Evolutionary conservation across 2,888 invertebrate species (phyloP).

Genomic region (Argyra leucocephala): DNA sequence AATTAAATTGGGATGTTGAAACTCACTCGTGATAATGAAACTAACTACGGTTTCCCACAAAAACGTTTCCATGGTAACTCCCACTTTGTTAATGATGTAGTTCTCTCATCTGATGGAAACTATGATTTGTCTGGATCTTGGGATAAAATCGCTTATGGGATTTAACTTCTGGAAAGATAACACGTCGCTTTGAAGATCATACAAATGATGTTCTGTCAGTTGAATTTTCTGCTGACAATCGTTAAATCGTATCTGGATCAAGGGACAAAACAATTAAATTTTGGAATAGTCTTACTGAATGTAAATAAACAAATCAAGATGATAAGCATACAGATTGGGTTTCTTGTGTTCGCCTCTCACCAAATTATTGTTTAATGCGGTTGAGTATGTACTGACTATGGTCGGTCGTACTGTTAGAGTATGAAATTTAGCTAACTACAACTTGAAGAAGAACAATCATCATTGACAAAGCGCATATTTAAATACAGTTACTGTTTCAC

Average conservation of each 20-base stretch:
- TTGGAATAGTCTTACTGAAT: constrained; percentile 99
- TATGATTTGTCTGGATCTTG: constrained; percentile 98
- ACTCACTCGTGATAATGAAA: constrained; percentile 88
- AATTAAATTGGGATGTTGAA: constrained; percentile 98
- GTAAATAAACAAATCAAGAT: constrained; percentile 97
- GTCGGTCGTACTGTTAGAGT: constrained; percentile 96
- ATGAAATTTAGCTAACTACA: constrained; percentile 98
- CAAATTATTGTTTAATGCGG: constrained; percentile 98
- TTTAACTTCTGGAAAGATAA: constrained; percentile 90
- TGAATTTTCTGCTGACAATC: constrained; percentile 98
- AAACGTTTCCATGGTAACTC: constrained; percentile 95
- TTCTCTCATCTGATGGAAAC: constrained; percentile 97
- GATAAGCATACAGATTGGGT: constrained; percentile 97
- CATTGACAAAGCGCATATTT: constrained; percentile 93
- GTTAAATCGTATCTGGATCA: constrained; percentile 98
- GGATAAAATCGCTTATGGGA: constrained; percentile 99
- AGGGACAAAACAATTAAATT: constrained; percentile 98
- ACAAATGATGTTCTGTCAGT: constrained; percentile 99
- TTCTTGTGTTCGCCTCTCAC: constrained; percentile 96
- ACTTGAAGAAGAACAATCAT: constrained; percentile 97
- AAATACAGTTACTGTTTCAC: constrained; percentile 97
- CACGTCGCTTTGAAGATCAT: constrained; percentile 97
- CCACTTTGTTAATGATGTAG: constrained; percentile 98
- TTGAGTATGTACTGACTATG: too few species aligned
- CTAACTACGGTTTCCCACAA: constrained; percentile 89